Conservation (phyloP, 2,113 vertebrate genomes). For the Fregetta grallaria region DNA sequence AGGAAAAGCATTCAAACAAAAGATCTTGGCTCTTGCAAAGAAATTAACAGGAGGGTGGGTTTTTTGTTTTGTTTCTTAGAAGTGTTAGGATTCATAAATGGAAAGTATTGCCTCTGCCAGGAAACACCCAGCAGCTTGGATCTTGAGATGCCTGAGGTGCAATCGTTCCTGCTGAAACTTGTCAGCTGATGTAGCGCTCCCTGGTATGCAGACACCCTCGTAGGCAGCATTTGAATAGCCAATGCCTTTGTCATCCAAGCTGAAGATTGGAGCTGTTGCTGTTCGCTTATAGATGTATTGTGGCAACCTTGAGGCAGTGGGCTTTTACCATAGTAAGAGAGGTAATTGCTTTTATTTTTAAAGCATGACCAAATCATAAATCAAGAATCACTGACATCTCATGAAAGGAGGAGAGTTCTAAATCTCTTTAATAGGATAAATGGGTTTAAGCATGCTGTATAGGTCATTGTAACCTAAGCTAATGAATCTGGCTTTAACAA, state of each 20-base stretch:
- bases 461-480: conserved; percentile 54
- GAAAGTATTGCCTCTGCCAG: background rate
- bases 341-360: conserved; percentile 29
- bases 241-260: background rate
- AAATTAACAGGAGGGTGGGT: background rate
- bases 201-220: background rate
- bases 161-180: background rate
- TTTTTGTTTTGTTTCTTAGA: background rate
- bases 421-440: conserved; percentile 40
- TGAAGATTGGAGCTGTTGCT: background rate
- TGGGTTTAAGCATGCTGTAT: conserved; percentile 17
- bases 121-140: background rate
- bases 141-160: background rate
- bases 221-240: background rate
- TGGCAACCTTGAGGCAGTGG: conserved; percentile 15
- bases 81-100: background rate
- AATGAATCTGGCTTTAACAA: conserved; percentile 30
- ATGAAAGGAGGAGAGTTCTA: background rate
- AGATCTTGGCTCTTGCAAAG: background rate
- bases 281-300: background rate
- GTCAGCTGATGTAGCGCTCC: background rate
- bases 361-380: conserved; percentile 4
- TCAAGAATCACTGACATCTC: background rate
- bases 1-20: background rate
- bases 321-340: background rate